phyloP scores from a whole-genome alignment of 1,140 invertebrate species.

The Zophobas morio region DNA sequence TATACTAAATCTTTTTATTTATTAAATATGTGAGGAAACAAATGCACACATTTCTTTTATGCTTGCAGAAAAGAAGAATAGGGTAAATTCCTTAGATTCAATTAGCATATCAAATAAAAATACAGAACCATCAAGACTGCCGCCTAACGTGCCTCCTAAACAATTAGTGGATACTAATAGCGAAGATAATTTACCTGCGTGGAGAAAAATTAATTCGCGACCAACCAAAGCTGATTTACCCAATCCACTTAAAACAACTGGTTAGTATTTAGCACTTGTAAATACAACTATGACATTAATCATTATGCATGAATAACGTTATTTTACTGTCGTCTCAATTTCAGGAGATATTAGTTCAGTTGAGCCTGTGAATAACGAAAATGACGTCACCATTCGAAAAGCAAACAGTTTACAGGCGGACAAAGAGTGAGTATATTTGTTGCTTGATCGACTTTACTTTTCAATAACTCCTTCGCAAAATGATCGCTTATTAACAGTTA shows the following conservation, averaged over 20 bases:
- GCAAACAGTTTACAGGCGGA: conserved; percentile 63
- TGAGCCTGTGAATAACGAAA: conserved; percentile 58
- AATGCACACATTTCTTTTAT: not conserved
- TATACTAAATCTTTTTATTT: too few relatives aligned
- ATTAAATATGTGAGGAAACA: not conserved
- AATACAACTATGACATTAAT: too few relatives aligned
- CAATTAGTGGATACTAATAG: conserved; percentile 69
- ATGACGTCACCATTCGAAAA: conserved; percentile 61
- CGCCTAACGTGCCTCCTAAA: conserved; percentile 71
- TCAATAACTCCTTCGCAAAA: conserved; percentile 62
- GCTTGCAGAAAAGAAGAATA: conserved; percentile 78
- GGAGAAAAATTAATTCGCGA: conserved; percentile 73
- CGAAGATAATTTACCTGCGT: conserved; percentile 73
- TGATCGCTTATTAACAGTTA: conserved; percentile 57
- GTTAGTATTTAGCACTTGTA: conserved; percentile 31
- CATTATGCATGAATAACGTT: not conserved
- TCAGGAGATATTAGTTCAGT: conserved; percentile 48
- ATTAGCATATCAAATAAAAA: conserved; percentile 44
- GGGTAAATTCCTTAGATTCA: conserved; percentile 71
- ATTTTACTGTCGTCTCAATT: conserved; percentile 41
- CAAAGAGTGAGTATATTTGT: conserved; percentile 60
- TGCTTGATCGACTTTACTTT: conserved; percentile 5
- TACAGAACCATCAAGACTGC: conserved; percentile 61
- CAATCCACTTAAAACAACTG: conserved; percentile 65
- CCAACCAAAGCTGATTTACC: conserved; percentile 58